phyloP scores from a whole-genome alignment of 2,888 invertebrate species.

The Sycophila texana region DNA sequence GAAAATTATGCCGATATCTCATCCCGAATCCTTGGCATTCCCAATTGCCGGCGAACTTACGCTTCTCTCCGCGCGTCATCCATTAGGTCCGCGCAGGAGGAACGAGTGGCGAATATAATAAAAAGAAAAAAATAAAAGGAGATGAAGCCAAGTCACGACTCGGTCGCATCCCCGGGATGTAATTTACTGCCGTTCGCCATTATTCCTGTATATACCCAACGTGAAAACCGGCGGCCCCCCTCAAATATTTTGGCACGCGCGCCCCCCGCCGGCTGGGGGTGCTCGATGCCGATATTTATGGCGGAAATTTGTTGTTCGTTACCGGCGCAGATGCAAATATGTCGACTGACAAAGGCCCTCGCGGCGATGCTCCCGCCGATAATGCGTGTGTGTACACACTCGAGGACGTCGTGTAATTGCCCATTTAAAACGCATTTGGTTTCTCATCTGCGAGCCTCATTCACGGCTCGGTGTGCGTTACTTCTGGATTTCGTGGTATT shows the following conservation, averaged over 20 bases:
- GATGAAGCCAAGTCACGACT: background rate
- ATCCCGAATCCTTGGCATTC: no score
- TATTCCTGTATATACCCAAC: no score
- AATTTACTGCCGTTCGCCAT: no score
- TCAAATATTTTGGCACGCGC: slow-evolving; percentile 54
- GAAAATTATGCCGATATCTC: no score
- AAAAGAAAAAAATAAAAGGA: background rate
- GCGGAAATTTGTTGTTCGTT: slow-evolving; percentile 36
- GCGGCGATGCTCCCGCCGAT: no score
- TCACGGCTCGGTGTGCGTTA: background rate
- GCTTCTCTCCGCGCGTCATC: background rate
- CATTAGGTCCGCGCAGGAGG: slow-evolving; percentile 5
- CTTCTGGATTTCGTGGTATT: no score
- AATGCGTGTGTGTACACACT: background rate
- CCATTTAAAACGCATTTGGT: slow-evolving; percentile 23
- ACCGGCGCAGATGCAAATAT: slow-evolving; percentile 44
- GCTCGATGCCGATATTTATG: slow-evolving; percentile 46
- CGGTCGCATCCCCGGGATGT: background rate
- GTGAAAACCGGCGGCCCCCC: slow-evolving; percentile 6
- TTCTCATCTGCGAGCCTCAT: background rate
- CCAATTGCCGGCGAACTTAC: background rate
- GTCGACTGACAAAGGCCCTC: slow-evolving; percentile 1
- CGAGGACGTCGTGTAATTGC: slow-evolving; percentile 4
- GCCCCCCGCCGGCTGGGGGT: background rate
- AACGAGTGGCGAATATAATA: slow-evolving; percentile 36